phyloP scores from a whole-genome alignment of 2,888 invertebrate species.

The Mesopsocus fuscifrons region DNA sequence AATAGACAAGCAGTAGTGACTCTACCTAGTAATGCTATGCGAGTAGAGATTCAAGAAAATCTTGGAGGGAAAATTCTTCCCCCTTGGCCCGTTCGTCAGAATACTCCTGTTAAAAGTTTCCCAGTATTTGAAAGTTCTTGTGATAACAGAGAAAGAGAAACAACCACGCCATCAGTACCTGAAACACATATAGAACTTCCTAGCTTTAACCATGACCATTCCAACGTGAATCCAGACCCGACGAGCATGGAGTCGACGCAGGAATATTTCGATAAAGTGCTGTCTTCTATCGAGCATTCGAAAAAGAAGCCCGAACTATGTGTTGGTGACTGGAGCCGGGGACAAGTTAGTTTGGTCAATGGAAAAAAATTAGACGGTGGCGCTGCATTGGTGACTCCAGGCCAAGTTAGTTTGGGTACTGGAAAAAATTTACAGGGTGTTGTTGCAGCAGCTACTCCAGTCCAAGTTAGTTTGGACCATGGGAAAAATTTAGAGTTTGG shows the following conservation, averaged over 20 bases:
- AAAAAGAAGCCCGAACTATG: background rate
- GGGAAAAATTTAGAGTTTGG: slow-evolving; percentile 13
- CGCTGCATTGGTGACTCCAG: too few species aligned
- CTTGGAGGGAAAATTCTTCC: too few species aligned
- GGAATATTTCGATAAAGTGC: background rate
- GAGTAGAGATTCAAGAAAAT: too few species aligned
- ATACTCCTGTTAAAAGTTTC: background rate
- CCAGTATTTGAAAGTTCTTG: background rate
- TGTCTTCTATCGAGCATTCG: background rate
- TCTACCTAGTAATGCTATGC: too few species aligned
- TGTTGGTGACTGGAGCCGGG: slow-evolving; percentile 17
- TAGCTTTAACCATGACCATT: background rate
- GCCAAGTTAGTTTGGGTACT: too few species aligned
- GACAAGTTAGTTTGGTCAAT: slow-evolving; percentile 14
- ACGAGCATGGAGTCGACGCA: background rate
- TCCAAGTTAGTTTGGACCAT: slow-evolving; percentile 13
- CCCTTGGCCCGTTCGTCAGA: background rate
- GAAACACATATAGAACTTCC: background rate
- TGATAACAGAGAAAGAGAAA: background rate
- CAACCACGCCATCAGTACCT: background rate
- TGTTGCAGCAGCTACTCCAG: too few species aligned
- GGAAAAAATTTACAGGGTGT: too few species aligned
- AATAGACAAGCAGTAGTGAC: too few species aligned
- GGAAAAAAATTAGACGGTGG: slow-evolving; percentile 13
- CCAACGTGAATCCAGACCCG: background rate